Evolutionary conservation across 2,888 invertebrate species (phyloP), one percentile per base, ranked within the genome.

Genomic region (Antheraea yamamai): DNA sequence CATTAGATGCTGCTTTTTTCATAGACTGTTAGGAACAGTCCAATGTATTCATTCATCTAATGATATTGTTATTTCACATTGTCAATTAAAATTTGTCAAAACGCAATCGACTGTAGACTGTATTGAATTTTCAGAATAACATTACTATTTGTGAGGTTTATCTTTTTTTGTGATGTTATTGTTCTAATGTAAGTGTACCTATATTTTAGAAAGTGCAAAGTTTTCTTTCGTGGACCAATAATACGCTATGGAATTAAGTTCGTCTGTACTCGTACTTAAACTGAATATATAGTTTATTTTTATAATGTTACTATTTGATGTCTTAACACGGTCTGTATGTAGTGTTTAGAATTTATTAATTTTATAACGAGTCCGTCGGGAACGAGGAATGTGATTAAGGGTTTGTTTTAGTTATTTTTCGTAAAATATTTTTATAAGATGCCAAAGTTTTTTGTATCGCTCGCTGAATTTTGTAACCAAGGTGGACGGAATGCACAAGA

Each of bases 161-260:
- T 47, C 12, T 61, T 61, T 23, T 6, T 61, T 61, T n/a, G 61
- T 61, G 61, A 61, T 61, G 23, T 61, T 61, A 61, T 23, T 23
- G 10, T 61, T 61, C 8, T 61, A 61, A 58, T 39, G 70, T 74
- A 75, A 20, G 61, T 58, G 70, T 74, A 75, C 23, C 47, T 66
- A n/a, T 20, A n/a, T 39, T 39, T 39, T 70, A 70, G 68, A 35
- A 68, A 70, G 70, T 39, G 39, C 70, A 70, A 77, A 77, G 79
- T 80, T 84, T 83, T 79, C 79, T 84, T 85, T 85, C 47, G 85
- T 84, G 87, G 87, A 87, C 87, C 87, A 87, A 87, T 77, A 66
- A 30, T 39, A 70, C 70, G 75, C 74, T 75, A 75, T 73, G 61
- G 78, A 74, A 79, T 83, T 84, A 83, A 81, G 81, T 84, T 84